Base-by-base conservation (phyloP, 2,888 invertebrate genomes). In the Drosophila lutescens region DNA sequence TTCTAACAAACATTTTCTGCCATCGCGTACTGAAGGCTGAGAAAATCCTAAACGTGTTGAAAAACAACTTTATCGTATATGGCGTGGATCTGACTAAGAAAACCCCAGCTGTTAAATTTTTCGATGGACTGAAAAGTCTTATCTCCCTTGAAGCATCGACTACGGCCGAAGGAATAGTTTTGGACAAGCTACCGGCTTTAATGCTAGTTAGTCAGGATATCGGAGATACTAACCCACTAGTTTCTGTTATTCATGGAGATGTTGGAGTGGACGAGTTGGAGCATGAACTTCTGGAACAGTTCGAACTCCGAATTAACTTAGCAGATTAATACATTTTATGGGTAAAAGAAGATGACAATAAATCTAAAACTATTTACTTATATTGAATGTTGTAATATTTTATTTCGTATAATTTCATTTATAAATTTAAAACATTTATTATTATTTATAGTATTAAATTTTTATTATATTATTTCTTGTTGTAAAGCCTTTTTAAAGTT, bases 171-270 rank as follows among this genome's bases (percentile, higher is more conserved):
- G 9, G 15, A n/a, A 36, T 46, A 8, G 15, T 15, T 6, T 8
- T 56, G 34, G 56, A 47, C 9, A 36, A 38, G 9, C 46, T 47
- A 7, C 56, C 56, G 15, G 46, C 56, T 36, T 41, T 41, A 2
- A 12, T 57, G 46, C 8, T 57, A 0, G 9, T 57, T 13, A 10
- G 23, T 8, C n/a, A 13, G 26, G 36, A 38, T 5, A 2, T 2
- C 15, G 36, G 23, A 23, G 8, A 6, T 6, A 15, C 1, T 10
- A 36, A 6, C 20, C 2, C 15, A 6, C 3, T 12, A 0, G 7
- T 58, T 10, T 17, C 36, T 10, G 30, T 58, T 7, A n/a, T 58
- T 2, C 30, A 50, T 20, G 58, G 30, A 17, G 30, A 30, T 40
- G 4, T n/a, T 9, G n/a, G 23, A n/a, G 51, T 5, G 10, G n/a